Conservation (phyloP, 2,888 invertebrate genomes). For the Leptura quadrifasciata region DNA sequence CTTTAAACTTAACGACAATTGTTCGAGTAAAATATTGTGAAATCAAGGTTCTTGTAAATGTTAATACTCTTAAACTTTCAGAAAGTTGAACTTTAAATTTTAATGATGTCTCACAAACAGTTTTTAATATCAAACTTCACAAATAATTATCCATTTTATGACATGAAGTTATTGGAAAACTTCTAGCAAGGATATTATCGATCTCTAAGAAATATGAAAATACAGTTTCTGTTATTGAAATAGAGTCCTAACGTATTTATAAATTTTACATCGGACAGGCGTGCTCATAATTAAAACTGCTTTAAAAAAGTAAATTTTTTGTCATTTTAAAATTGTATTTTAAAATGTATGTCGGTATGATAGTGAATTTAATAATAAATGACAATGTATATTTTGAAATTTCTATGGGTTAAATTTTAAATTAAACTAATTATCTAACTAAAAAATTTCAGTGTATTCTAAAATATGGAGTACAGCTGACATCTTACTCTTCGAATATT, state of each 20-base stretch:
- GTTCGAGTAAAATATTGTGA: not conserved
- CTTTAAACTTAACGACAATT: not conserved
- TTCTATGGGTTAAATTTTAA: too few species aligned
- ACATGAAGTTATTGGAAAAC: not conserved
- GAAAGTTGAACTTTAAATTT: not conserved
- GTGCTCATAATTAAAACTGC: too few species aligned
- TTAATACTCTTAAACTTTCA: not conserved
- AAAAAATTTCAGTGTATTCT: too few species aligned
- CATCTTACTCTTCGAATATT: too few species aligned
- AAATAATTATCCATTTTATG: not conserved
- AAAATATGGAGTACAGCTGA: too few species aligned
- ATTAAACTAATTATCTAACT: too few species aligned
- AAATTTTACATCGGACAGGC: not conserved
- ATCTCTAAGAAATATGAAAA: not conserved
- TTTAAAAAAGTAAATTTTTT: too few species aligned
- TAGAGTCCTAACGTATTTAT: not conserved
- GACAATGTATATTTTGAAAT: too few species aligned
- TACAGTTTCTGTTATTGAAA: not conserved
- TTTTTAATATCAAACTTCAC: not conserved
- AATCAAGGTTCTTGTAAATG: not conserved
- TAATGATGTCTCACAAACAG: not conserved
- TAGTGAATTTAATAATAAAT: too few species aligned
- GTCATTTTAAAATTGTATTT: too few species aligned
- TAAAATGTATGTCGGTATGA: too few species aligned
- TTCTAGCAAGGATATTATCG: not conserved